These are phyloP conservation scores for Sympetrum striolatum DNA, from an alignment of 2,888 invertebrate species.

Conservation along the genomic window DNA sequence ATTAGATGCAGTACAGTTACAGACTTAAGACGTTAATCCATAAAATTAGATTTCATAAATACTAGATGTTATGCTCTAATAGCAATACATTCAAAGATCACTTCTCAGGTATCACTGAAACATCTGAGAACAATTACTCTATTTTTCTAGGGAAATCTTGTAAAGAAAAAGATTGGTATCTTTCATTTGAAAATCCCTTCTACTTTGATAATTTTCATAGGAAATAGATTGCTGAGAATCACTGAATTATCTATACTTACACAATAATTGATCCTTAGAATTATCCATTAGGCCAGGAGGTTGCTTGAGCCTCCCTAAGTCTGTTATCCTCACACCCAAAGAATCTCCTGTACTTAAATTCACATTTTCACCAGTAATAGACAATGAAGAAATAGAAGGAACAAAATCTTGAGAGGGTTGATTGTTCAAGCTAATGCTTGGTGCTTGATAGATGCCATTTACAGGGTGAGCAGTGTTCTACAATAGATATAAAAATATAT, in stretches of 20 bases:
- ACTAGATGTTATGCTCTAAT: too few relatives aligned
- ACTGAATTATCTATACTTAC: background rate
- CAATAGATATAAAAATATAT: slow-evolving; percentile 54
- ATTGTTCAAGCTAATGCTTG: slow-evolving; percentile 32
- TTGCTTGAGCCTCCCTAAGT: slow-evolving; percentile 11
- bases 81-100: too few relatives aligned
- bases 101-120: too few relatives aligned
- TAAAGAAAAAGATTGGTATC: too few relatives aligned
- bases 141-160: too few relatives aligned
- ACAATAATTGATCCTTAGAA: background rate
- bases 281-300: slow-evolving; percentile 6
- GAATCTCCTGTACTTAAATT: background rate
- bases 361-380: background rate
- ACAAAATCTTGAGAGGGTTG: slow-evolving; percentile 27
- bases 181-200: too few relatives aligned
- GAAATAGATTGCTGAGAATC: too few relatives aligned
- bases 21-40: too few relatives aligned
- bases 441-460: slow-evolving; percentile 79
- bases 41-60: too few relatives aligned
- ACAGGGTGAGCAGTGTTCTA: slow-evolving; percentile 91
- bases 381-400: slow-evolving; percentile 6
- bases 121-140: too few relatives aligned
- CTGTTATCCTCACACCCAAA: slow-evolving; percentile 15
- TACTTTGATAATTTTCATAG: background rate
- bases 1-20: too few relatives aligned